A percentile compares a stretch with the other conserved stretches of the same genome.
phyloP scores from a whole-genome alignment of 1,140 invertebrate genomes.

The Drosophila aff. region DNA sequence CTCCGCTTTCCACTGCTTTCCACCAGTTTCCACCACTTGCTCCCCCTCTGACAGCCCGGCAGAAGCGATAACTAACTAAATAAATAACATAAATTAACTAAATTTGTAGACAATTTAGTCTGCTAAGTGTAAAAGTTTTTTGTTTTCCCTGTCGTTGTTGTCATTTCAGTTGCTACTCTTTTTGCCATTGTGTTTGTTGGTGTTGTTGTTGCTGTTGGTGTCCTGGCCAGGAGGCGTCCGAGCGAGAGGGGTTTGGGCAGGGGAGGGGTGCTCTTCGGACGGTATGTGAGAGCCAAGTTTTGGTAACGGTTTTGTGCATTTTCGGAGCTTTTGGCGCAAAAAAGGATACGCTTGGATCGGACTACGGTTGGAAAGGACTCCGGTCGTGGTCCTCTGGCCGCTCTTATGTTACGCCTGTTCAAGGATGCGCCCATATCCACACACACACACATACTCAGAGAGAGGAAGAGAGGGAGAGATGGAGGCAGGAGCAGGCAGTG shows the following conservation, averaged over 20 bases:
- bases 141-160: constrained; percentile 41
- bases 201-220: constrained; percentile 16
- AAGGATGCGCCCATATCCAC: constrained; percentile 45
- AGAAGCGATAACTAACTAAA: constrained; percentile 79
- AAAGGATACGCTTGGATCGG: constrained; percentile 67
- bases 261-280: neutral
- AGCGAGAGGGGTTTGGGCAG: neutral
- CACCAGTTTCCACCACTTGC: neutral
- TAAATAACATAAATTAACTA: constrained; percentile 83
- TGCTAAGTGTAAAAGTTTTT: constrained; percentile 80
- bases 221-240: constrained; percentile 5
- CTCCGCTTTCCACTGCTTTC: neutral
- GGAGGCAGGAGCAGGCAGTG: constrained; percentile 36
- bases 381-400: constrained; percentile 11
- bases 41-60: constrained; percentile 11
- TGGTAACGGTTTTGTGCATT: constrained; percentile 51
- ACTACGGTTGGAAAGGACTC: constrained; percentile 27
- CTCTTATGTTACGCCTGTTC: constrained; percentile 42
- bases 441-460: constrained; percentile 5
- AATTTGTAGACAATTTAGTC: constrained; percentile 83
- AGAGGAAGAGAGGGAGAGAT: too few species aligned
- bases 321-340: constrained; percentile 46
- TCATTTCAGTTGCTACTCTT: constrained; percentile 41
- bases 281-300: constrained; percentile 33
- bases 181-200: constrained; percentile 29